phyloP scores from a whole-genome alignment of 2,113 vertebrate genomes.

The Platichthys stellatus region DNA sequence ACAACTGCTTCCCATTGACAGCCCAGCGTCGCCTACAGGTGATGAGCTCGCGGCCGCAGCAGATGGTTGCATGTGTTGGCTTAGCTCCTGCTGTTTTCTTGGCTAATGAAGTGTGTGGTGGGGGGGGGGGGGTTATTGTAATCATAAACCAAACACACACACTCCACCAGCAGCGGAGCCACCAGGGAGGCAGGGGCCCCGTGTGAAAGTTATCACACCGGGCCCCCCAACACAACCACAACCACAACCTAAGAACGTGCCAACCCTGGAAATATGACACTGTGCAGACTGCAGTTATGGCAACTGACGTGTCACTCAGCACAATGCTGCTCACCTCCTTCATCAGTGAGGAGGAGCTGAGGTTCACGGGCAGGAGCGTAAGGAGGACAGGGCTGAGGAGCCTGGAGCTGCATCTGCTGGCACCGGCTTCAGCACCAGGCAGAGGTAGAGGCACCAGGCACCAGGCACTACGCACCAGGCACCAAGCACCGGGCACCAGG shows the following conservation, averaged over 20 bases:
- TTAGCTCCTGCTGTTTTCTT: conserved; percentile 24
- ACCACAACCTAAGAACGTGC: not conserved
- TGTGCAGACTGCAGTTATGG: not conserved
- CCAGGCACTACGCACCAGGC: too few species aligned
- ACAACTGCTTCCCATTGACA: conserved; percentile 27
- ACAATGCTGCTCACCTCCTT: not conserved
- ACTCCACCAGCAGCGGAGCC: not conserved
- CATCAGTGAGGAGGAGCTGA: too few species aligned
- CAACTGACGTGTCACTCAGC: not conserved
- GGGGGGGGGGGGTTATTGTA: not conserved
- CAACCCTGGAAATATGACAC: not conserved
- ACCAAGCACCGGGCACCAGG: too few species aligned
- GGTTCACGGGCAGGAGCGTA: not conserved
- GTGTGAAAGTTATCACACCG: not conserved
- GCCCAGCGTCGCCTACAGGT: conserved; percentile 33
- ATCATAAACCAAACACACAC: not conserved
- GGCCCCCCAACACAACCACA: not conserved
- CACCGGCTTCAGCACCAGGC: not conserved
- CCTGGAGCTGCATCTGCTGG: not conserved
- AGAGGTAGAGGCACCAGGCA: not conserved
- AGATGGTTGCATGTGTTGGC: conserved; percentile 38
- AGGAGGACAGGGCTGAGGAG: not conserved
- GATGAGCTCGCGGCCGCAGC: conserved; percentile 26
- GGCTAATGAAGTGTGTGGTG: conserved; percentile 8
- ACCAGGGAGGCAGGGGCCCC: not conserved